Evolutionary conservation across 2,888 invertebrate species (phyloP), one percentile per base, ranked within the genome.

Genomic region (Phalangium opilio): DNA sequence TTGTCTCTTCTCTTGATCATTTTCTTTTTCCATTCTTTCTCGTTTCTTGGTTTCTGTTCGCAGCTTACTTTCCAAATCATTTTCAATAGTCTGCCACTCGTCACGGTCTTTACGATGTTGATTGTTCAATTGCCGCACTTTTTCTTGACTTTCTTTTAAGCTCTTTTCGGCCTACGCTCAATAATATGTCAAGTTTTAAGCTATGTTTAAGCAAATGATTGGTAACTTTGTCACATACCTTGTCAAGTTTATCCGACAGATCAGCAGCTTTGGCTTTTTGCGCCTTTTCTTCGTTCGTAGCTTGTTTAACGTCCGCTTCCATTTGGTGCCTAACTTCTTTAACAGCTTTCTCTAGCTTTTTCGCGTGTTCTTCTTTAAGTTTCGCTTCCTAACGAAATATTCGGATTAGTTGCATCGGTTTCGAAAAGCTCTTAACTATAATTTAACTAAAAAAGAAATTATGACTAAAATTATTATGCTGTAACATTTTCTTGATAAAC

Each of bases 21-120:
- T 74, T 34, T 74, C 71, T n/a, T 69, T 59, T 60, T 79, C 80
- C 58, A 75, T 70, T 51, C 79, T 73, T 45, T 82, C 81, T 21
- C 75, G 58, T 58, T 76, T 75, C 62, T 80, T 81, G 48, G 74
- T 74, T 59, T 78, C 76, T 51, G 75, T 74, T 74, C 52, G 46
- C 27, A 50, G 34, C 20, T 53, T 50, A 4, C 41, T 27, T 47
- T 61, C 61, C 42, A 58, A 41, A 19, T 53, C 53, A 5, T 49
- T 52, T 11, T 75, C 67, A 62, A 77, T 79, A 41, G 72, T 73
- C 61, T 79, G 77, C 66, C 77, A 73, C 51, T 76, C 76, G 41
- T 71, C 68, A 19, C 75, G 73, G 55, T 79, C 78, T 58, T 76
- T 77, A 33, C 60, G 58, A 32, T 60, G 52, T 18, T 61, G 50